Conservation (phyloP, 1,140 invertebrate species). For the Laupala kohalensis region DNA sequence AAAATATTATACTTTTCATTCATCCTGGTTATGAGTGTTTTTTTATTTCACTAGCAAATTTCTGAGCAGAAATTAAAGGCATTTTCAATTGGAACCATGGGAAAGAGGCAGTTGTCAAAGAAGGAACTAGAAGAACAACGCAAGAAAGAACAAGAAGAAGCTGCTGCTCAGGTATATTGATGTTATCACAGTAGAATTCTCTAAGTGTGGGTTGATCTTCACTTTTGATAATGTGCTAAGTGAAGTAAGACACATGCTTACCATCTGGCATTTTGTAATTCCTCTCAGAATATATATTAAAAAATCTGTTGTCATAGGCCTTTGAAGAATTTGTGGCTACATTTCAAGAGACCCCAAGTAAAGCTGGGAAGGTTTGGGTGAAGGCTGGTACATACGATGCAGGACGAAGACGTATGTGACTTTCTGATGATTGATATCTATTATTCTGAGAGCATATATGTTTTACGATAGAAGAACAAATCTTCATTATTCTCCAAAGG, state of each 20-base stretch:
- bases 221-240: too few relatives aligned
- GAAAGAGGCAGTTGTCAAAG: slow-evolving; percentile 65
- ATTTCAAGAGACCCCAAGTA: slow-evolving; percentile 79
- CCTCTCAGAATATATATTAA: not conserved
- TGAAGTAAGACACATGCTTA: not conserved
- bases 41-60: slow-evolving; percentile 37
- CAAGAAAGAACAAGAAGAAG: slow-evolving; percentile 81
- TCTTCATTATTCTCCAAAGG: not conserved
- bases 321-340: slow-evolving; percentile 96
- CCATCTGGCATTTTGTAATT: not conserved
- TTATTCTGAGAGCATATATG: too few relatives aligned
- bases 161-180: slow-evolving; percentile 51
- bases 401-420: slow-evolving; percentile 66
- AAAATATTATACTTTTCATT: not conserved
- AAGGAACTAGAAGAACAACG: slow-evolving; percentile 75
- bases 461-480: too few relatives aligned
- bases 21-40: not conserved
- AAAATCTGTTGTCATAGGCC: slow-evolving; percentile 38
- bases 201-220: too few relatives aligned
- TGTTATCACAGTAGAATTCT: too few relatives aligned
- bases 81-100: slow-evolving; percentile 72
- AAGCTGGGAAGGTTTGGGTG: slow-evolving; percentile 84
- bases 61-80: slow-evolving; percentile 65
- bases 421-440: too few relatives aligned
- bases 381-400: slow-evolving; percentile 94